Base-by-base conservation (phyloP, 2,888 invertebrate species). In the Lepeophtheirus nordmannii region DNA sequence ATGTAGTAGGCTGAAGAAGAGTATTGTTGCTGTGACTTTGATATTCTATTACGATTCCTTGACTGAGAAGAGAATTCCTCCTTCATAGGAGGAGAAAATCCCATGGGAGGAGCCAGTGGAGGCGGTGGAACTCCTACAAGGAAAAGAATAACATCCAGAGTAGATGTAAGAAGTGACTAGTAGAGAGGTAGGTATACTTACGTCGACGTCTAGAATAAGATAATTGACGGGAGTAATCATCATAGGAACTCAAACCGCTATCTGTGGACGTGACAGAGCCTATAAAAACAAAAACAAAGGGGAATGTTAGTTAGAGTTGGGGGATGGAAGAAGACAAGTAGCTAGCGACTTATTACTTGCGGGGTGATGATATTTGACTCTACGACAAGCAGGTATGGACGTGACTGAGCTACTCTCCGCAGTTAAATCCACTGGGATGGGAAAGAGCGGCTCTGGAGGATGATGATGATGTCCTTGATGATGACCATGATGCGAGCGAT, bases 351-450 rank as follows among this genome's bases (percentile, higher is more conserved):
- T n/a, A n/a, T n/a, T 22, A 23, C 30, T 30, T n/a, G 58, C 14
- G 9, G 30, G 58, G 14, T 58, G 58, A 14, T 58, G 22, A 37
- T 60, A 60, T 22, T 17, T 60, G 62, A 88, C 89, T 79, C 92
- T 91, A 71, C 90, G 80, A 71, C 89, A 78, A 69, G 90, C 89
- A 74, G 89, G 88, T 72, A 92, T 82, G 68, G 90, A 90, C 66
- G 92, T 89, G 69, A 93, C 92, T 75, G 91, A 92, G 76, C 92
- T 92, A 77, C 92, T 92, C 78, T 94, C 93, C 40, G 89, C 88
- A 67, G 89, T 91, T 68, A 94, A 80, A 76, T 91, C 89, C 65
- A 93, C 90, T 12, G 87, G 85, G 85, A 62, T 86, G 22, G 86
- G 88, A n/a, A 5, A 17, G 14, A 46, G 2, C 5, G 53, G 89